phyloP scores from a whole-genome alignment of 2,797 vertebrate genomes.

The Myiotriccus ornatus region DNA sequence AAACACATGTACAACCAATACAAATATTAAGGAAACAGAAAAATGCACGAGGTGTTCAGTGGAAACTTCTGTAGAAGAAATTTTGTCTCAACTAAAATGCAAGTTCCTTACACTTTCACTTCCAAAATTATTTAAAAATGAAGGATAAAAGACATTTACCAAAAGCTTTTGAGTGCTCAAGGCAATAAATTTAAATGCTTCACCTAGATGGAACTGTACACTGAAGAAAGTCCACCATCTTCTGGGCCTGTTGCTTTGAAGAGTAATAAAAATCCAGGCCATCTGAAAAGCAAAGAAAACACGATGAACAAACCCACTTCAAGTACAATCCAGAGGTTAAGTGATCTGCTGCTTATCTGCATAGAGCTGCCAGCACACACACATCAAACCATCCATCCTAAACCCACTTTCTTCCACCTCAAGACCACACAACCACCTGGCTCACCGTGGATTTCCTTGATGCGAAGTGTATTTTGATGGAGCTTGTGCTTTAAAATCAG shows the following conservation, averaged over 20 bases:
- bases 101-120: neutral
- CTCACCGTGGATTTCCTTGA: slow-evolving; percentile 95
- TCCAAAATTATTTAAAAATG: neutral
- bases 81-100: neutral
- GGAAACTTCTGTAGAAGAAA: neutral
- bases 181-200: neutral
- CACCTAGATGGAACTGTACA: slow-evolving; percentile 94
- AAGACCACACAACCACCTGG: neutral
- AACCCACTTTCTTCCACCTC: neutral
- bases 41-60: rapidly evolving
- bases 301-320: neutral
- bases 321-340: neutral
- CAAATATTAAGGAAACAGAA: neutral
- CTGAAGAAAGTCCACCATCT: slow-evolving; percentile 97
- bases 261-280: slow-evolving; percentile 97
- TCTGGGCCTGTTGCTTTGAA: slow-evolving; percentile 93
- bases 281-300: slow-evolving; percentile 75
- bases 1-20: neutral
- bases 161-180: neutral
- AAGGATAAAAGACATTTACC: neutral
- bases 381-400: neutral
- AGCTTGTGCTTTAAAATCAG: slow-evolving; percentile 95
- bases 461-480: slow-evolving; percentile 91
- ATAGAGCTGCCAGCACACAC: neutral
- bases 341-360: neutral